Conservation (phyloP, 2,888 invertebrate genomes). For the Lasioglossum pauxillum region DNA sequence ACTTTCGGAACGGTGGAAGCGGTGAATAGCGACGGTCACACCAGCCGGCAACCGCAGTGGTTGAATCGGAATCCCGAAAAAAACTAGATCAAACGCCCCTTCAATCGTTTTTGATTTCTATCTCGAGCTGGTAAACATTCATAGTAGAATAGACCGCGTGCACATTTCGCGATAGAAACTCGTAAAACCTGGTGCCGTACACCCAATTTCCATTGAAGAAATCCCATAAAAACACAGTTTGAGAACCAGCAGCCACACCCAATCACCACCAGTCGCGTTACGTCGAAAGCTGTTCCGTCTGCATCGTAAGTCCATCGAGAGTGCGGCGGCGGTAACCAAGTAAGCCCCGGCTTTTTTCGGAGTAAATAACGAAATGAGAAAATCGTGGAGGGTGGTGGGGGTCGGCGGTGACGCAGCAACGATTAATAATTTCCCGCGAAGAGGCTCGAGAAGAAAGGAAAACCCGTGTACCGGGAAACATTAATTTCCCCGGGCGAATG, state of each 20-base stretch:
- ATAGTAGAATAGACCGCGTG: neutral
- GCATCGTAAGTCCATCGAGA: neutral
- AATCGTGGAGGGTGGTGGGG: neutral
- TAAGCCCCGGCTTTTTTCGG: neutral
- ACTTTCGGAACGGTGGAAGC: neutral
- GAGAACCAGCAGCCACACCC: neutral
- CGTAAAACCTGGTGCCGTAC: neutral
- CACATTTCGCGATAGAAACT: neutral
- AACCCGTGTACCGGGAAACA: conserved; percentile 30
- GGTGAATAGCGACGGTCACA: neutral
- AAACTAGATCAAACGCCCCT: neutral
- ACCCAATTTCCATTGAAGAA: too few relatives aligned
- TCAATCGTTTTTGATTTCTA: conserved; percentile 1
- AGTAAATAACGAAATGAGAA: conserved; percentile 12
- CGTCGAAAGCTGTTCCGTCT: neutral
- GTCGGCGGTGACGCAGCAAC: neutral
- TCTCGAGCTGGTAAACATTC: neutral
- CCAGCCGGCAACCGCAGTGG: neutral
- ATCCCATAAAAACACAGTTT: too few relatives aligned
- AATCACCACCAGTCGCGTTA: neutral
- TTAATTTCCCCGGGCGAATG: conserved; percentile 50
- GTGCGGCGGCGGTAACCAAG: neutral
- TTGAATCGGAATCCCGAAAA: neutral
- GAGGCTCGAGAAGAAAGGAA: conserved; percentile 10
- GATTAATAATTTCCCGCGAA: conserved; percentile 40